These are phyloP conservation scores for Stenotaenia linearis DNA, from an alignment of 2,888 invertebrate genomes.

Conservation along the genomic window DNA sequence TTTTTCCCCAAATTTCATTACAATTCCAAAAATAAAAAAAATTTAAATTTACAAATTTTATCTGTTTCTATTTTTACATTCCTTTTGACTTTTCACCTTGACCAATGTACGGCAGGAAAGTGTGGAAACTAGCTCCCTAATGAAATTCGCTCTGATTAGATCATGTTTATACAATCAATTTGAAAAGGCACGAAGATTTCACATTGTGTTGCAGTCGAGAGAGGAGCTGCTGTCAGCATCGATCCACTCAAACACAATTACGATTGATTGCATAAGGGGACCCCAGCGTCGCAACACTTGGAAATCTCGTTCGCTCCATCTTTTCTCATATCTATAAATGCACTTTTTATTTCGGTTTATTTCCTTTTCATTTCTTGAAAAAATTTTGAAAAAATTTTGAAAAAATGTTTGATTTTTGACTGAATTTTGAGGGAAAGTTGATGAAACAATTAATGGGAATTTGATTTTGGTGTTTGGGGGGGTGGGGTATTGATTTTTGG, in stretches of 20 bases:
- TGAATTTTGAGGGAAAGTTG: too few relatives aligned
- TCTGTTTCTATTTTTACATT: too few relatives aligned
- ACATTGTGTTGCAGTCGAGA: conserved; percentile 5
- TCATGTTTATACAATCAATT: conserved; percentile 19
- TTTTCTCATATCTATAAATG: background rate
- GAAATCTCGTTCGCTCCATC: background rate
- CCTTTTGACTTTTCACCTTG: conserved; percentile 2
- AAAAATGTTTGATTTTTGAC: too few relatives aligned
- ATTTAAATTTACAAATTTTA: too few relatives aligned
- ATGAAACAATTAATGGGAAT: too few relatives aligned
- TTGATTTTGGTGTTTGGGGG: too few relatives aligned
- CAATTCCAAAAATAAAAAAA: too few relatives aligned
- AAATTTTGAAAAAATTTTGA: too few relatives aligned
- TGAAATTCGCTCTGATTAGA: background rate
- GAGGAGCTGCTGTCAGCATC: conserved; percentile 19
- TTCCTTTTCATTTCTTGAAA: too few relatives aligned
- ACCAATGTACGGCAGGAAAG: background rate
- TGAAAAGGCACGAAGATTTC: conserved; percentile 10
- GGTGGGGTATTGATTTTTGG: too few relatives aligned
- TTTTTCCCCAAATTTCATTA: background rate
- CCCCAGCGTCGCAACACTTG: background rate
- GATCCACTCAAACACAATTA: conserved; percentile 19
- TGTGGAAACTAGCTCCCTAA: background rate
- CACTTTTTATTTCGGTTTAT: too few relatives aligned
- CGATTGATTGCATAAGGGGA: conserved; percentile 12